Conservation (phyloP, 2,113 vertebrate genomes). For the Melanocharis versteri region DNA sequence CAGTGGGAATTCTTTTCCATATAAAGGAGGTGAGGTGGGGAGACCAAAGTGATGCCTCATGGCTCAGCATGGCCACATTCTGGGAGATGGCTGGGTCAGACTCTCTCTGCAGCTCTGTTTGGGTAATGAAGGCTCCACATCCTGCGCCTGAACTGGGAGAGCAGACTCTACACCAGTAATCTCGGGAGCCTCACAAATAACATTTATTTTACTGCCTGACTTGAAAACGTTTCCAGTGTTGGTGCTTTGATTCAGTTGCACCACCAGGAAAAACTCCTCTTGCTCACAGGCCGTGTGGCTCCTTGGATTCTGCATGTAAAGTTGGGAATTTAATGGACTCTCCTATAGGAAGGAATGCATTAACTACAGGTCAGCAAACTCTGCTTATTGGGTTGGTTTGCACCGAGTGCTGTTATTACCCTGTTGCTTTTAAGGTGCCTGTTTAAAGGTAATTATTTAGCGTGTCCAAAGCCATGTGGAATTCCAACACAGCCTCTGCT, state of each 20-base stretch:
- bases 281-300: not conserved
- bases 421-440: conserved; percentile 22
- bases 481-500: not conserved
- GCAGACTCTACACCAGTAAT: not conserved
- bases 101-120: not conserved
- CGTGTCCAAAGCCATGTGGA: not conserved
- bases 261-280: not conserved
- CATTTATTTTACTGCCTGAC: not conserved
- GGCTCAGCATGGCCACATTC: not conserved
- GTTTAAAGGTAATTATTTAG: conserved; percentile 13
- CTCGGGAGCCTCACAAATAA: not conserved
- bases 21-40: not conserved
- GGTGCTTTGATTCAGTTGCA: not conserved
- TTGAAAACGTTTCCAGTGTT: not conserved
- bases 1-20: not conserved
- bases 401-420: not conserved
- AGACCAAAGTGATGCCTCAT: not conserved
- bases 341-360: conserved; percentile 28
- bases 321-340: not conserved
- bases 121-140: not conserved
- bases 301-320: not conserved
- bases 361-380: conserved; percentile 50
- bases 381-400: conserved; percentile 12
- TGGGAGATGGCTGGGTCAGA: not conserved
- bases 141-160: not conserved